Evolutionary conservation across 2,888 invertebrate species (phyloP).

Genomic region (Netelia melanura): DNA sequence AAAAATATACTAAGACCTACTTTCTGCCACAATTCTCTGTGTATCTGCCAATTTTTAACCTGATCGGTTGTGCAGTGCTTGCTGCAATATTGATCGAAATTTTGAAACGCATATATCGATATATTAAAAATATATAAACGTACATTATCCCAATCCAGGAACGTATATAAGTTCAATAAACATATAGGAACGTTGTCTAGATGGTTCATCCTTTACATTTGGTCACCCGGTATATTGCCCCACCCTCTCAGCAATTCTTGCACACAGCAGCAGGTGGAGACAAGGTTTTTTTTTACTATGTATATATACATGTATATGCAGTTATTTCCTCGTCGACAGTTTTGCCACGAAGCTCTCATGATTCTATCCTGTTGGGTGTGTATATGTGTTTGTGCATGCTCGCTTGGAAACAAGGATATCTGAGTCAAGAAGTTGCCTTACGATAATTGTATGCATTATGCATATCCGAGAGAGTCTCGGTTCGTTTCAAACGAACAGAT

Average conservation of each 20-base stretch:
- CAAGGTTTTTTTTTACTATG: neutral
- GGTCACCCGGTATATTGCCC: too few relatives aligned
- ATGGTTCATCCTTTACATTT: too few relatives aligned
- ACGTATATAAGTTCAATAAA: too few relatives aligned
- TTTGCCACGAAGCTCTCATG: slow-evolving; percentile 53
- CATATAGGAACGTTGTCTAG: too few relatives aligned
- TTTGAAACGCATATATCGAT: too few relatives aligned
- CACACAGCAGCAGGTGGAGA: too few relatives aligned
- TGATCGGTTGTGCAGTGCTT: too few relatives aligned
- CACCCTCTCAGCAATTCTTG: too few relatives aligned
- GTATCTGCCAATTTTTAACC: too few relatives aligned
- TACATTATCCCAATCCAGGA: neutral
- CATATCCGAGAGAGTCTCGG: slow-evolving; percentile 55
- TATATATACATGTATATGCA: slow-evolving; percentile 1
- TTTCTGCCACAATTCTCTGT: too few relatives aligned
- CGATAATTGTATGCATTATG: slow-evolving; percentile 69
- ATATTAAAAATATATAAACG: neutral
- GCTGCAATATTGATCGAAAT: too few relatives aligned
- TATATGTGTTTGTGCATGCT: neutral
- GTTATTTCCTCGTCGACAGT: slow-evolving; percentile 58
- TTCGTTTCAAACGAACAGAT: slow-evolving; percentile 10
- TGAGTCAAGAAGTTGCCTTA: slow-evolving; percentile 63
- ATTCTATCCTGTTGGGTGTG: slow-evolving; percentile 21
- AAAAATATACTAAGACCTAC: too few relatives aligned
- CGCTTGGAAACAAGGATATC: slow-evolving; percentile 61